Evolutionary conservation across 92 coral and sea anemone genomes (phyloP), one percentile per base, ranked within the genome.

Genomic region (Isaurus tuberculatus): DNA sequence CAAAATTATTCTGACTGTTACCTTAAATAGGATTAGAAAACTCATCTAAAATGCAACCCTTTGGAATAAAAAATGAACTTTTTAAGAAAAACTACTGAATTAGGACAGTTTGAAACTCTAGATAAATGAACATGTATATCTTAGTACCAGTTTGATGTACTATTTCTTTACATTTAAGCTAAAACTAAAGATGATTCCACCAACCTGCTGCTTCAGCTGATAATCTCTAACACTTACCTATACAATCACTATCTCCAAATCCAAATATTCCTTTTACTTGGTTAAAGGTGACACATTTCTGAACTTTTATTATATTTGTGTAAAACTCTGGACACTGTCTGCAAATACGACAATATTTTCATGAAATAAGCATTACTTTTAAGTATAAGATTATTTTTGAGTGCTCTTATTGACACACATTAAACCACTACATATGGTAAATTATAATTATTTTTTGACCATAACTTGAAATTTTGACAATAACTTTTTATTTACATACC

Each of bases 191-290:
- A n/a, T n/a, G n/a, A n/a, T n/a, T n/a, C n/a, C n/a, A n/a, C n/a
- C n/a, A n/a, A n/a, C n/a, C n/a, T 15, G 33, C n/a, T 1, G 36
- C 37, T 29, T 66, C 32, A 63, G 5, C 34, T 49, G n/a, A n/a
- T n/a, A n/a, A n/a, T 58, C 30, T 2, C 0, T 34, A 42, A 0
- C 26, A 37, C 92, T 88, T 87, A 95, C 98, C 99, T 84, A 96
- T 96, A 55, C 95, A 91, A 65, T 92, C 94, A 65, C 97, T 97
- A 60, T 97, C 99, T 33, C 90, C 95, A 81, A 97, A 97, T 73
- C 99, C 99, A 87, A 97, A 97, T 60, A 96, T 97, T 9, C 94
- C 90, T 65, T 94, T 90, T 57, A 97, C 98, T 94, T 97, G 99
- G 87, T 97, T 97, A 65, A 86, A 94, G 29, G 99, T 97, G 31